These are phyloP conservation scores for Wiebesia pumilae DNA, from an alignment of 1,140 invertebrate species.

Conservation along the genomic window DNA sequence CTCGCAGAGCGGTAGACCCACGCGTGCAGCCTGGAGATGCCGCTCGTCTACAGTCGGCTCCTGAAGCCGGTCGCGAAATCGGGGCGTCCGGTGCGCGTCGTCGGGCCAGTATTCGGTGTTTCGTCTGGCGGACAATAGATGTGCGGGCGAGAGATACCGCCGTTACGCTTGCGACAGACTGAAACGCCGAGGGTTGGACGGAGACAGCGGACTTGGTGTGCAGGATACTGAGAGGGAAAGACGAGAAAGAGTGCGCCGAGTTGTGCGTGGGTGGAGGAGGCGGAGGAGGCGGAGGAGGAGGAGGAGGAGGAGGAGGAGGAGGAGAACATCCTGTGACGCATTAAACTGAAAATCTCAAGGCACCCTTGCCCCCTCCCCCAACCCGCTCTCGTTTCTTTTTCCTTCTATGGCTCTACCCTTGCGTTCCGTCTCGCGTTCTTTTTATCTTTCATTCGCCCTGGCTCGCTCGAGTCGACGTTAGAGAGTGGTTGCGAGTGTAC, in stretches of 20 bases:
- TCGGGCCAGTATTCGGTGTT: neutral
- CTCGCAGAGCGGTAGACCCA: no score
- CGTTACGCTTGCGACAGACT: no score
- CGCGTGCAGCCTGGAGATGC: no score
- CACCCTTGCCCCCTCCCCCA: constrained; percentile 62
- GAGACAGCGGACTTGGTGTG: neutral
- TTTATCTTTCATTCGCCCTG: constrained; percentile 51
- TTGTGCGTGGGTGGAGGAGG: neutral
- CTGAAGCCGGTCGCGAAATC: neutral
- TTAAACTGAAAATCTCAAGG: constrained; percentile 73
- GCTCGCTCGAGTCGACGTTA: constrained; percentile 36
- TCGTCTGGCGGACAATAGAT: neutral
- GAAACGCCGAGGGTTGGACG: no score
- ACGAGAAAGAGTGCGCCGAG: neutral
- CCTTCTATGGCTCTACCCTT: neutral
- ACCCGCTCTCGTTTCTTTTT: neutral
- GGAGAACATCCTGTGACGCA: constrained; percentile 71
- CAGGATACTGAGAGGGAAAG: neutral
- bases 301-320: constrained; percentile 60
- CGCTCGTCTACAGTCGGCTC: no score
- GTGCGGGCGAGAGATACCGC: neutral
- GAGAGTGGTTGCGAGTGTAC: neutral
- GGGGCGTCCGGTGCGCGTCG: no score
- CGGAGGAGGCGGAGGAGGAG: constrained; percentile 21
- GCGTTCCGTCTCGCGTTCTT: constrained; percentile 10